Base-by-base conservation (phyloP, 2,888 invertebrate genomes). In the Rotaria socialis region DNA sequence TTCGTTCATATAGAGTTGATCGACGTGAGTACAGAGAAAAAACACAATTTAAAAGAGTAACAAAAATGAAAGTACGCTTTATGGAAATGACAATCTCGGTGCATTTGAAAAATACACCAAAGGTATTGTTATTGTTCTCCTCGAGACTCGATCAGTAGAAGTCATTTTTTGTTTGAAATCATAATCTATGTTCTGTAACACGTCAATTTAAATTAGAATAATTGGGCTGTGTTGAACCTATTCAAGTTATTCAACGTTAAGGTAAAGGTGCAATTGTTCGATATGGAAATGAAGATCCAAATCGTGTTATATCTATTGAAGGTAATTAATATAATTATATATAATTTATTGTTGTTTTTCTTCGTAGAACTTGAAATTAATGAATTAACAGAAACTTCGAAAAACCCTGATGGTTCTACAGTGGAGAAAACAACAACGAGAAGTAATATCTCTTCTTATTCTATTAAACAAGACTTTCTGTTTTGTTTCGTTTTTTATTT, bases 221-320 rank as follows among this genome's bases (percentile, higher is more conserved):
- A n/a, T n/a, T n/a, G n/a, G 99, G 99, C 90, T 97, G 99, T 88
- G 94, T 95, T 0, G 95, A 95, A 24, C 99, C 99, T 0, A 96
- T 99, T 19, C 95, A 97, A 90, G 98, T 97, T 0, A 94, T 95
- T 85, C 92, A 96, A 86, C 93, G 99, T 86, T 96, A 95, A 91
- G 98, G 98, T 7, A 93, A 96, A 89, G 98, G 97, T 1, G 97
- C 98, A 1, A 95, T 99, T 86, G 93, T 92, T 88, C 90, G 90
- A 84, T 90, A 90, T 85, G 87, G 87, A 10, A 35, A 84, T 43
- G 87, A 87, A 50, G 94, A 80, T 80, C 80, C 80, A 11, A 80
- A 80, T 24, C 41, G 43, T 43, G 8, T n/a, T 7, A 47, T 0
- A 80, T 8, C 41, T 24, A 47, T 4, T 24, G 10, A 80, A 80